Evolutionary conservation across 2,113 vertebrate genomes (phyloP), one percentile per base, ranked within the genome.

Genomic region (Rallus limicola): DNA sequence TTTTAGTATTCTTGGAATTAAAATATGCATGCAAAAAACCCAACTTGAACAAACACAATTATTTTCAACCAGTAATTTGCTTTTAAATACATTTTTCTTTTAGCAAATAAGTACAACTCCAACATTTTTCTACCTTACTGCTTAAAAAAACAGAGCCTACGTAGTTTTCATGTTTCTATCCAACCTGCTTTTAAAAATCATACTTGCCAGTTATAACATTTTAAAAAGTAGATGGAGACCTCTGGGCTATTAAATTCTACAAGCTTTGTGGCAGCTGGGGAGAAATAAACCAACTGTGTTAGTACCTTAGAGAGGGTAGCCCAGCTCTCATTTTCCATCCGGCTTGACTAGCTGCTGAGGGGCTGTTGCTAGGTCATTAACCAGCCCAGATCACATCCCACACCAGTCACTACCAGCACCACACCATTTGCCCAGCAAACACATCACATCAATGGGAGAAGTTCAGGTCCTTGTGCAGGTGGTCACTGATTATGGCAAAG

Each of bases 101-200:
- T 55, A 77, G 25, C 11, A 59, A 82, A 60, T 21, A 62, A 86
- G 64, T 44, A 20, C 10, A 85, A 46, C 16, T 86, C 25, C 40
- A 46, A 88, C 28, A 17, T 33, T 77, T 63, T 90, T 80, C 65
- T n/a, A 69, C 19, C 11, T 71, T 38, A 20, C 28, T 50, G 17
- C 44, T 72, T 72, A 44, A 81, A 63, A 82, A 63, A 82, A 88
- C 9, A 15, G 6, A 63, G 9, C 4, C 33, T 23, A 52, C 0
- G 0, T 58, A 26, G 40, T 59, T 72, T 72, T 69, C 0, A 0
- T 26, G 11, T 15, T 14, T 16, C n/a, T 81, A 13, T 5, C 10
- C 65, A 88, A n/a, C 6, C 17, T 13, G 48, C 76, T 36, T 46
- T 64, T 36, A 26, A 8, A 11, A 85, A 38, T 18, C 11, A 24